Evolutionary conservation across 2,888 invertebrate genomes (phyloP), one percentile per base, ranked within the genome.

Genomic region (Sphaerophoria rueppellii): DNA sequence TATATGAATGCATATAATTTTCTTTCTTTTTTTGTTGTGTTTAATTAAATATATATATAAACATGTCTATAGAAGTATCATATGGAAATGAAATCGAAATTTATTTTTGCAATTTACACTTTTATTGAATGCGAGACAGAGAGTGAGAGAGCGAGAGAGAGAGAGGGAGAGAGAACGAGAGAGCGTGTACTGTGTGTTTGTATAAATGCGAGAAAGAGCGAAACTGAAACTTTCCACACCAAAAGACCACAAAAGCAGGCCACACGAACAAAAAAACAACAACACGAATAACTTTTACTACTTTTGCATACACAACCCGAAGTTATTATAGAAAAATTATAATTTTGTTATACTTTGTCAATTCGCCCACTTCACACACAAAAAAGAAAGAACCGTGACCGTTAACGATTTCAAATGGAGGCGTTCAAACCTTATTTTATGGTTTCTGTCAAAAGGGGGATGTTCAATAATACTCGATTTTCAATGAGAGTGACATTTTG

Each of bases 71-170:
- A 70, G 35, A 69, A 54, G 73, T 69, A 78, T 73, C 79, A 71
- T 63, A 76, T 81, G 72, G 63, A 85, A 85, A 81, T 85, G 81
- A 85, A 85, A 85, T 81, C 81, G 74, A 85, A 85, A 81, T 80
- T 83, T 80, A 72, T 71, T 67, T 69, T 82, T 67, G 67, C 43
- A 73, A 73, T 73, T 46, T 54, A 65, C 77, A 82, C 67, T 76
- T 71, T 58, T 71, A 74, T 61, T 48, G 76, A 71, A 54, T 43
- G 55, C 35, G 37, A 65, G 32, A 65, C 34, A 24, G 43, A 46
- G 16, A 61, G 61, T 46, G 12, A 16, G 40, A 57, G 24, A 46
- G 43, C 14, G 35, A 52, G 24, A 12, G 16, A 57, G 24, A 2
- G 32, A 16, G 14, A 14, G 32, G 32, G 57, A 46, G 35, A 54